Conservation (phyloP, 2,888 invertebrate species). For the Drosophila subsilvestris region DNA sequence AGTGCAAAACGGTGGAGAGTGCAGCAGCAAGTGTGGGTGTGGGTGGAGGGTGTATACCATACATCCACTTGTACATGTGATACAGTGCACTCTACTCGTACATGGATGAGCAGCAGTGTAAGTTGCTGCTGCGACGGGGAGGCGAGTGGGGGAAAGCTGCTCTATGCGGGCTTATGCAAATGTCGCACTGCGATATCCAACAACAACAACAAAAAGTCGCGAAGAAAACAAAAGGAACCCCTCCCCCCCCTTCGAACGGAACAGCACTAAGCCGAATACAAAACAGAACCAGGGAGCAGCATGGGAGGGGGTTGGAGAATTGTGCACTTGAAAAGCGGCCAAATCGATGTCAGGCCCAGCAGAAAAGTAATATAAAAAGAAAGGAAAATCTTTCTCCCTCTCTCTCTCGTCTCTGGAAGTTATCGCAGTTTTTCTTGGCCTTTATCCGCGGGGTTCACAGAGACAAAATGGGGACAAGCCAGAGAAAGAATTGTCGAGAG, state of each 20-base stretch:
- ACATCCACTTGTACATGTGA: neutral
- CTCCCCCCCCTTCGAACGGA: neutral
- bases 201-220: conserved; percentile 12
- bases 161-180: conserved; percentile 72
- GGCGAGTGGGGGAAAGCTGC: conserved; percentile 22
- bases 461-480: conserved; percentile 19
- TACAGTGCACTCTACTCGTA: conserved; percentile 1
- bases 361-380: conserved; percentile 19
- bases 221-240: conserved; percentile 36
- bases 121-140: neutral
- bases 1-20: conserved; percentile 39
- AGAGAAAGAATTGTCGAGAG: conserved; percentile 12
- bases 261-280: conserved; percentile 12
- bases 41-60: no score
- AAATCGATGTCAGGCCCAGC: conserved; percentile 40
- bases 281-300: conserved; percentile 6
- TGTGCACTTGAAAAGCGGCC: conserved; percentile 51
- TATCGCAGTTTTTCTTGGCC: conserved; percentile 16
- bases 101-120: conserved; percentile 7
- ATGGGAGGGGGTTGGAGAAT: conserved; percentile 7
- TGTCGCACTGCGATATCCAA: conserved; percentile 66
- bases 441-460: conserved; percentile 14
- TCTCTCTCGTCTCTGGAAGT: neutral
- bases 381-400: conserved; percentile 15
- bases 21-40: conserved; percentile 5